Percentiles rank a stretch among this genome's conserved stretches.
Conservation (phyloP, 1,140 invertebrate species). For the Drosophila tani region DNA sequence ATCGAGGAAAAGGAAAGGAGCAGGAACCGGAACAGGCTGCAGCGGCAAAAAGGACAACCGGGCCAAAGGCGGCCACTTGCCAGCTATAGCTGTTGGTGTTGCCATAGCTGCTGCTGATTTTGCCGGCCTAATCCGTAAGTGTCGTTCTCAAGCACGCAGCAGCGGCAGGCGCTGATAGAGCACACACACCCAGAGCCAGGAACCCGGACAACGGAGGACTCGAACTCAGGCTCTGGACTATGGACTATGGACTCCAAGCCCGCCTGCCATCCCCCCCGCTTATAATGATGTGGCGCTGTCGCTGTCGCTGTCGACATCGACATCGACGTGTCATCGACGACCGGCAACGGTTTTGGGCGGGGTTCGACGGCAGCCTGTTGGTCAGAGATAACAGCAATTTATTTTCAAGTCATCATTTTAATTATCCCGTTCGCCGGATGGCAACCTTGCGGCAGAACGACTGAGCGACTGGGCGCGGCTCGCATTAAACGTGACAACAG, state of each 20-base stretch:
- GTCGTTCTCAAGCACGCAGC: conserved; percentile 80
- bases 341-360: conserved; percentile 49
- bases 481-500: conserved; percentile 76
- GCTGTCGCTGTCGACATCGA: conserved; percentile 41
- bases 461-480: conserved; percentile 63
- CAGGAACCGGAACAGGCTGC: conserved; percentile 15
- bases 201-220: conserved; percentile 10
- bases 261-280: conserved; percentile 1
- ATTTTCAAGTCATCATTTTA: conserved; percentile 85
- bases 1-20: conserved; percentile 19
- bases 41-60: conserved; percentile 71
- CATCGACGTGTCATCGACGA: conserved; percentile 81
- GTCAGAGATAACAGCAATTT: conserved; percentile 85
- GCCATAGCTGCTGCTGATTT: conserved; percentile 37
- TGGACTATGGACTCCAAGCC: not conserved
- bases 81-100: conserved; percentile 39
- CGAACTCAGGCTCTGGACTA: conserved; percentile 7
- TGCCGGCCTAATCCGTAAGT: conserved; percentile 81
- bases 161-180: conserved; percentile 76
- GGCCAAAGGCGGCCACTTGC: conserved; percentile 66
- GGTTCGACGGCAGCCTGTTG: conserved; percentile 69
- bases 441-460: conserved; percentile 71
- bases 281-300: conserved; percentile 70
- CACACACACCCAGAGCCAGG: conserved; percentile 58
- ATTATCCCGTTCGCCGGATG: conserved; percentile 80